Base-by-base conservation (phyloP, 2,888 invertebrate genomes). In the Dolichopus griseipennis region DNA sequence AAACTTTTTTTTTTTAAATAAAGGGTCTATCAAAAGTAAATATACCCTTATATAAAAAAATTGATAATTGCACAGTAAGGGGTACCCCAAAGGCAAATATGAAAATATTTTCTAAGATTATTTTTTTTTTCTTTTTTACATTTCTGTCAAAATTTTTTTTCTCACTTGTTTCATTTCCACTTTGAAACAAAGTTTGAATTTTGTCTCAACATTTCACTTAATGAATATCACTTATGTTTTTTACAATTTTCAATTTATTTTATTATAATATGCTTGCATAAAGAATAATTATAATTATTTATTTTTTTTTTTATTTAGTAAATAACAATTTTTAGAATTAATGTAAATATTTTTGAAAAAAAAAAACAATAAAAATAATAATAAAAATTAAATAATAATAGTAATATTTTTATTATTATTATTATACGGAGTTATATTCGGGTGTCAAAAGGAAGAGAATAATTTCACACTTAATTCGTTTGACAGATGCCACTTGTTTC, bases 401-500 rank as follows among this genome's bases (percentile, higher is more conserved):
- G 27, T 27, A 72, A 52, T 52, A 15, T 52, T 52, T 52, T 52
- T 52, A 6, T 12, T 41, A 41, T 41, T 41, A n/a, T n/a, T n/a
- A n/a, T n/a, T n/a, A n/a, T n/a, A n/a, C n/a, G 12, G 8, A 12
- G 41, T 41, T 15, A 9, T 15, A 12, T 52, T 52, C 52, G 52
- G 52, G 52, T 52, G 52, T 52, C 52, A 52, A 15, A 52, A 52
- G 52, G 52, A 52, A 18, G 52, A 73, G 73, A 72, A 75, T 74
- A 74, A 75, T 75, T 75, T 75, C 74, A 74, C 74, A 75, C 73
- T 74, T 74, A 73, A 73, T 75, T 75, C 74, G 73, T 72, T 74
- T 74, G 74, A 73, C 74, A 75, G 74, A 75, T 75, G 74, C 73
- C 74, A 74, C 74, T 75, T 75, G 74, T 75, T 75, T 74, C 71